Evolutionary conservation across 1,140 invertebrate species (phyloP).

Genomic region (Wasmannia auropunctata): DNA sequence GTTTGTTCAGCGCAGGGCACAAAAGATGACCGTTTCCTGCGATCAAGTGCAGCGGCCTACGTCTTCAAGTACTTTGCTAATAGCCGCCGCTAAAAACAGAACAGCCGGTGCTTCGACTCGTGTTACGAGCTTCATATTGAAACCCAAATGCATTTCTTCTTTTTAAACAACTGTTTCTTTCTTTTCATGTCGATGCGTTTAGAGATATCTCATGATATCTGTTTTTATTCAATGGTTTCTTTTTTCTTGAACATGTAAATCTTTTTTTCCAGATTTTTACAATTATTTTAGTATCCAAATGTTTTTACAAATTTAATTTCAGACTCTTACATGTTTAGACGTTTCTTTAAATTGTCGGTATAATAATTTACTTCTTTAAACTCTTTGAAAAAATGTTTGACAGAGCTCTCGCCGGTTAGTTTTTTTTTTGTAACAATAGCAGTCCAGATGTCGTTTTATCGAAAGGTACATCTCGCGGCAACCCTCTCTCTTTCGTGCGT

Average conservation of each 20-base stretch:
- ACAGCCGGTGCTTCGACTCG: conserved; percentile 73
- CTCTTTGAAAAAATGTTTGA: not conserved
- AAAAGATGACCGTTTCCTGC: conserved; percentile 70
- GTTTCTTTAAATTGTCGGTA: not conserved
- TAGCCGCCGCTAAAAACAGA: conserved; percentile 70
- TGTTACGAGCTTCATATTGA: conserved; percentile 71
- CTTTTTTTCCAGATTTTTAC: not conserved
- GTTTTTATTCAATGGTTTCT: not conserved
- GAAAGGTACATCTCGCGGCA: conserved; percentile 54
- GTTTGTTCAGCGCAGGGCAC: conserved; percentile 43
- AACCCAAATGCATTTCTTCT: conserved; percentile 64
- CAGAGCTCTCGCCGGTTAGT: not conserved
- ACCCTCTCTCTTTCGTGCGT: conserved; percentile 62
- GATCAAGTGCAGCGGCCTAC: conserved; percentile 79
- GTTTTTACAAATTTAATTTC: not conserved
- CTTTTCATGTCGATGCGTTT: not conserved
- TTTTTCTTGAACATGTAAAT: not conserved
- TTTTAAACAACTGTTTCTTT: conserved; percentile 65
- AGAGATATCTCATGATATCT: not conserved
- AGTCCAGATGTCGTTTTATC: conserved; percentile 68
- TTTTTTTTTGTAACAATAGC: conserved; percentile 17
- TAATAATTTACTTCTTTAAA: not conserved
- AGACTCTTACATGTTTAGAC: not conserved
- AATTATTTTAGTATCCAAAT: not conserved
- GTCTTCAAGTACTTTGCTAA: conserved; percentile 76